phyloP scores from a whole-genome alignment of 2,797 vertebrate genomes.

The Sphaeramia orbicularis region DNA sequence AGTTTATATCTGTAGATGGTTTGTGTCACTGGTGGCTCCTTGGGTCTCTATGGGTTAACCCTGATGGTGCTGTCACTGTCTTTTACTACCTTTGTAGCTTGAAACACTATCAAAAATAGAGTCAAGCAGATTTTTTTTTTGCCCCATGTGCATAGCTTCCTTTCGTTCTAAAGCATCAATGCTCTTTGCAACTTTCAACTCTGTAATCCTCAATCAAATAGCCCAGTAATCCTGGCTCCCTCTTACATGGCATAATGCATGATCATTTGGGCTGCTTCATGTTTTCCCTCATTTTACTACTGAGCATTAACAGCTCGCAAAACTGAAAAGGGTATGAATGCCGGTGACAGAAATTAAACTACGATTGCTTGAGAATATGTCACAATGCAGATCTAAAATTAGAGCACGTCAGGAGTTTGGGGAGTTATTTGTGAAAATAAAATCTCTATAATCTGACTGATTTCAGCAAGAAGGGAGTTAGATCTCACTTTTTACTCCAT shows the following conservation, averaged over 20 bases:
- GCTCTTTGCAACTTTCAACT: slow-evolving; percentile 83
- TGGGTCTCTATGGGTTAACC: too few relatives aligned
- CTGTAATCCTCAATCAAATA: slow-evolving; percentile 83
- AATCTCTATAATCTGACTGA: slow-evolving; percentile 18
- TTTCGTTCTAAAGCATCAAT: slow-evolving; percentile 78
- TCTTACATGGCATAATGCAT: slow-evolving; percentile 81
- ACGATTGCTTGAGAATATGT: slow-evolving; percentile 26
- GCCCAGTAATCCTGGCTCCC: slow-evolving; percentile 78
- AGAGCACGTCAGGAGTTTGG: not conserved
- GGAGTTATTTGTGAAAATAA: not conserved
- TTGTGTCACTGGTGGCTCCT: too few relatives aligned
- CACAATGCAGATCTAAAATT: slow-evolving; percentile 11
- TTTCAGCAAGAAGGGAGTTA: not conserved
- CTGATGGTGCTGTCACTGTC: not conserved
- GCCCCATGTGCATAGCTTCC: slow-evolving; percentile 53
- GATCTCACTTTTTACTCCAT: slow-evolving; percentile 24
- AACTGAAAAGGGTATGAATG: slow-evolving; percentile 35
- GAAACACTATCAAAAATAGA: slow-evolving; percentile 10
- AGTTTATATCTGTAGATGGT: too few relatives aligned
- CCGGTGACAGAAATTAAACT: slow-evolving; percentile 13
- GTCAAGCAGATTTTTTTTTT: slow-evolving; percentile 27
- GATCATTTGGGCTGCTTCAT: slow-evolving; percentile 79
- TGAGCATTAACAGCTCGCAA: slow-evolving; percentile 63
- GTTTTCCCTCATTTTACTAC: slow-evolving; percentile 67
- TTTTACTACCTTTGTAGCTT: slow-evolving; percentile 7